phyloP scores from a whole-genome alignment of 1,140 invertebrate genomes.

The Macrostomum lignano region DNA sequence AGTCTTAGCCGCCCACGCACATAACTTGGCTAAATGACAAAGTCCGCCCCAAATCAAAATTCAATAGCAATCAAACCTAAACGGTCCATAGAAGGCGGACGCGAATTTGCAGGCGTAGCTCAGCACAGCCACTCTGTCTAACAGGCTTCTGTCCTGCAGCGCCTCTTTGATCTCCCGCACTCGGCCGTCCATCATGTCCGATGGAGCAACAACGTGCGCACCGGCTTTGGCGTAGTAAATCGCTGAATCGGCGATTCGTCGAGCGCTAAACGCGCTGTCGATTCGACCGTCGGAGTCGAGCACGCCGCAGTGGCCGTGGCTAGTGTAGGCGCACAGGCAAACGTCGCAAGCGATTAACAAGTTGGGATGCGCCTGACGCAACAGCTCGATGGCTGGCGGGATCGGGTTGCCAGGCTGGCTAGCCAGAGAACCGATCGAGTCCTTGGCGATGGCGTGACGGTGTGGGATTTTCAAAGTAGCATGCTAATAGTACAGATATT shows the following conservation, averaged over 20 bases:
- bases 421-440: too few species aligned
- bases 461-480: too few species aligned
- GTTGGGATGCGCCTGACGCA: conserved; percentile 47
- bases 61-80: conserved; percentile 31
- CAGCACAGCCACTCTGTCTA: conserved; percentile 48
- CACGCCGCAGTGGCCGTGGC: conserved; percentile 61
- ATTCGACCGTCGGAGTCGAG: conserved; percentile 41
- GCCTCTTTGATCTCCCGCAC: conserved; percentile 53
- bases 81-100: conserved; percentile 77
- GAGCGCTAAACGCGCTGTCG: conserved; percentile 48
- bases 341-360: conserved; percentile 71
- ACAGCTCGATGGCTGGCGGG: conserved; percentile 31
- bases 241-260: conserved; percentile 52
- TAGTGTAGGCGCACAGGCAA: conserved; percentile 68
- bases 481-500: too few species aligned
- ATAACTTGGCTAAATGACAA: too few species aligned
- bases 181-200: conserved; percentile 89
- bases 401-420: too few species aligned
- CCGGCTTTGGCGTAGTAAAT: conserved; percentile 59
- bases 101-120: conserved; percentile 85
- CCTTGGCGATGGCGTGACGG: too few species aligned
- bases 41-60: not conserved
- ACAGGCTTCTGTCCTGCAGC: conserved; percentile 35
- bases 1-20: too few species aligned
- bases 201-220: conserved; percentile 61